Evolutionary conservation across 2,797 vertebrate genomes (phyloP).

Genomic region (Galago senegalensis): DNA sequence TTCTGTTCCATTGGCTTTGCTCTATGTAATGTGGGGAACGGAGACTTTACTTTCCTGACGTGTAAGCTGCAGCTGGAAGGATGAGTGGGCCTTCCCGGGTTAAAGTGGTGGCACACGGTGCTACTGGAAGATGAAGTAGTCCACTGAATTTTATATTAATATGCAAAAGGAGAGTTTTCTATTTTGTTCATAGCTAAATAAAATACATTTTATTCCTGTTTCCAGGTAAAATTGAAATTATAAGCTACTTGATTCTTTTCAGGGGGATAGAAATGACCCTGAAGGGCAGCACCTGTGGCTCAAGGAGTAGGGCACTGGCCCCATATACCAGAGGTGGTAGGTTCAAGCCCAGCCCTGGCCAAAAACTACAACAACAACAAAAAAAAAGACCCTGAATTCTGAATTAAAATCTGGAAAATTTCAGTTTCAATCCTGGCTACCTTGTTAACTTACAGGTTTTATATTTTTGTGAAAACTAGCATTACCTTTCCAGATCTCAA

Average conservation of each 20-base stretch:
- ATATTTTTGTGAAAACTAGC: constrained; percentile 14
- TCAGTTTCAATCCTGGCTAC: background rate
- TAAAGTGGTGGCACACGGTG: background rate
- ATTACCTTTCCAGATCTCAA: background rate
- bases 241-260: background rate
- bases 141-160: background rate
- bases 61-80: background rate
- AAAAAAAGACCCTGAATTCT: background rate
- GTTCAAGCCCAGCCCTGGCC: too few relatives aligned
- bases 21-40: constrained; percentile 6
- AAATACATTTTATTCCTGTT: constrained; percentile 28
- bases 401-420: constrained; percentile 50
- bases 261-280: background rate
- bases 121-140: background rate
- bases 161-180: background rate
- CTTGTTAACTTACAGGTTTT: constrained; percentile 24
- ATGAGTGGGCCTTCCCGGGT: background rate
- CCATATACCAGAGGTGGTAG: too few relatives aligned
- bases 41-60: background rate
- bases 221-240: constrained; percentile 33
- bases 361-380: too few relatives aligned
- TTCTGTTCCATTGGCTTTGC: constrained; percentile 24
- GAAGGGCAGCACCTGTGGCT: background rate
- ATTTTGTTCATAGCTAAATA: background rate
- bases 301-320: too few relatives aligned